Evolutionary conservation across 2,888 invertebrate genomes (phyloP).

Genomic region (Melanotus villosus): DNA sequence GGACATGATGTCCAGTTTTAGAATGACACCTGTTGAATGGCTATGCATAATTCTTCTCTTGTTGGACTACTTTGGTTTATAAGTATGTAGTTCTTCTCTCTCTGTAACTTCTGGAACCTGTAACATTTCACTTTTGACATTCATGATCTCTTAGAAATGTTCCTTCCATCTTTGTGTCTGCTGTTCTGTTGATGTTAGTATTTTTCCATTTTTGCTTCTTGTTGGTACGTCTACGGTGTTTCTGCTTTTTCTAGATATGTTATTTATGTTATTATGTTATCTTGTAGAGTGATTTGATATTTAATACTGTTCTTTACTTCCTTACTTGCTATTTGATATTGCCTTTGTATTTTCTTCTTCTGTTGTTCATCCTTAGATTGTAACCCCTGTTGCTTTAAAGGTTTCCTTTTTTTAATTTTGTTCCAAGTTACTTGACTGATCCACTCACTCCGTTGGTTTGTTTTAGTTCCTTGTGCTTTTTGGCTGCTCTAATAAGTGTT

Average conservation of each 20-base stretch:
- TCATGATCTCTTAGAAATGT: neutral
- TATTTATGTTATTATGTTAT: neutral
- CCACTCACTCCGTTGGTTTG: neutral
- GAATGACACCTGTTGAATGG: neutral
- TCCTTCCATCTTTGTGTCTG: neutral
- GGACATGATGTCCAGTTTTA: neutral
- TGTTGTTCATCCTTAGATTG: neutral
- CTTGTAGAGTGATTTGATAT: neutral
- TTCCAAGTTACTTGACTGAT: neutral
- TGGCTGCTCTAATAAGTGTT: neutral
- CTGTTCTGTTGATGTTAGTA: neutral
- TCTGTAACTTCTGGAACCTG: neutral
- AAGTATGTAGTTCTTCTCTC: neutral
- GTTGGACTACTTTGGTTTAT: neutral
- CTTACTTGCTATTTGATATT: slow-evolving; percentile 1
- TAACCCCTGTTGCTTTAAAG: neutral
- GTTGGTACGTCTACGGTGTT: neutral
- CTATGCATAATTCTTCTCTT: neutral
- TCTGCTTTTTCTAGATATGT: neutral
- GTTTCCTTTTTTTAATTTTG: neutral
- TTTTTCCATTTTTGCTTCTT: neutral
- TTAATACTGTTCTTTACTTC: neutral
- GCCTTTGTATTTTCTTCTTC: neutral
- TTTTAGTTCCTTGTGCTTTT: neutral
- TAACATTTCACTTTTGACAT: neutral